Evolutionary conservation across 2,113 vertebrate genomes (phyloP).

Genomic region (Sarotherodon lohbergeri): DNA sequence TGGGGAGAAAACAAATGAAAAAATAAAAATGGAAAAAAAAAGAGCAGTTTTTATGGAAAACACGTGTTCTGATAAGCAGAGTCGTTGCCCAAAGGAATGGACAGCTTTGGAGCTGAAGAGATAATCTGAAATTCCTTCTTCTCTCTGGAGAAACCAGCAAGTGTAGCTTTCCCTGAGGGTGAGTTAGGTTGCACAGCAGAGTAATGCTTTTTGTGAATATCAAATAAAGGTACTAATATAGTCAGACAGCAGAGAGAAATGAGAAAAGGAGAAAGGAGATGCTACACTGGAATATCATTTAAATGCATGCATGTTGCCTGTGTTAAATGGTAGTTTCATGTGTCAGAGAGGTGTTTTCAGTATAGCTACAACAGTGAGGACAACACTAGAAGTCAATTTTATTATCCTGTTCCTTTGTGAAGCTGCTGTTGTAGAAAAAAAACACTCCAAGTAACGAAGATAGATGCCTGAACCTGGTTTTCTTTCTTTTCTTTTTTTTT

Average conservation of each 20-base stretch:
- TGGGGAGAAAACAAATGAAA: background rate
- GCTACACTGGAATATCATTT: background rate
- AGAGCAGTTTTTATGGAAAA: slow-evolving; percentile 55
- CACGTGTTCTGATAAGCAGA: slow-evolving; percentile 52
- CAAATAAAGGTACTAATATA: slow-evolving; percentile 35
- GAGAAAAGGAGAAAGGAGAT: background rate
- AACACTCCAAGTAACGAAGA: background rate
- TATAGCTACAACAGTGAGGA: background rate
- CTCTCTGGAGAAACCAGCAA: slow-evolving; percentile 22
- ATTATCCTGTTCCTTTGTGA: background rate
- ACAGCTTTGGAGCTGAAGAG: slow-evolving; percentile 39
- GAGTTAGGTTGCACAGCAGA: background rate
- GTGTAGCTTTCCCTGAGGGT: background rate
- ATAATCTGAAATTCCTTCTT: slow-evolving; percentile 28
- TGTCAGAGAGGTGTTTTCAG: background rate
- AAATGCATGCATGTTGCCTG: background rate
- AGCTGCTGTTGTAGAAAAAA: background rate
- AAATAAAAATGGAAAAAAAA: background rate
- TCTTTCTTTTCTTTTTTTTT: background rate
- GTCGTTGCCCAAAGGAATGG: slow-evolving; percentile 42
- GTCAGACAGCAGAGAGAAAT: background rate
- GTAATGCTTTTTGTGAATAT: slow-evolving; percentile 38
- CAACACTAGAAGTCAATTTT: background rate
- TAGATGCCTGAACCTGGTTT: background rate
- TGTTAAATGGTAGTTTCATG: background rate